Percentiles rank a stretch among this genome's conserved stretches.
phyloP scores from a whole-genome alignment of 2,113 vertebrate genomes.

The Centrocercus urophasianus region DNA sequence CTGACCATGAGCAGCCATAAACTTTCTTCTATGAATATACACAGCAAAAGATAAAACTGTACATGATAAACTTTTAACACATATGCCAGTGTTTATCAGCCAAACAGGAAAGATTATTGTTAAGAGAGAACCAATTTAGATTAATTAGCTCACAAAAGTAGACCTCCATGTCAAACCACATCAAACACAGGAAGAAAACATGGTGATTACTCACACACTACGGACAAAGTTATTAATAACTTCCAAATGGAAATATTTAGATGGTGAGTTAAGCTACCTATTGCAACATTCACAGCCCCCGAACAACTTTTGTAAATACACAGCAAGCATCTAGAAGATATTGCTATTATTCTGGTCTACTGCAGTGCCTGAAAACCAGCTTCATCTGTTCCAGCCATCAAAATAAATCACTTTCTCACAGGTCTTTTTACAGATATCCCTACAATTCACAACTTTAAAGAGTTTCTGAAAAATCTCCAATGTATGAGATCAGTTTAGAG shows the following conservation, averaged over 20 bases:
- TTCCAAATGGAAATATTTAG: slow-evolving; percentile 28
- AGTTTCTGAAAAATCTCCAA: neutral
- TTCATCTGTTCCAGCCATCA: neutral
- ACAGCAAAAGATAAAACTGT: neutral
- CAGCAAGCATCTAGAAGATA: neutral
- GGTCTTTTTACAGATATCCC: neutral
- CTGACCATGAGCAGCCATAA: neutral
- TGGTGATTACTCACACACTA: slow-evolving; percentile 12
- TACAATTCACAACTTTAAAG: neutral
- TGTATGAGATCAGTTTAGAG: neutral
- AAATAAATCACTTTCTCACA: neutral
- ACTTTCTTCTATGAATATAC: slow-evolving; percentile 1
- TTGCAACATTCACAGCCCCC: neutral
- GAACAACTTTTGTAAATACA: neutral
- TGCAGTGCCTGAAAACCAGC: neutral
- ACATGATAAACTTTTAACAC: slow-evolving; percentile 9
- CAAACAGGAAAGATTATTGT: slow-evolving; percentile 63
- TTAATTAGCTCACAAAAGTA: neutral
- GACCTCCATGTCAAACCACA: slow-evolving; percentile 13
- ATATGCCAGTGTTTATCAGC: neutral
- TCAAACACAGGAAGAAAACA: slow-evolving; percentile 58
- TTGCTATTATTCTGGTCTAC: accelerated
- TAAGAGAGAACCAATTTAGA: slow-evolving; percentile 59
- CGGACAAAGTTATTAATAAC: neutral
- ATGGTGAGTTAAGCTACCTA: neutral